Percentiles rank a stretch among this genome's conserved stretches.
Evolutionary conservation across 2,888 invertebrate species (phyloP).

Genomic region (Yponomeuta plumbellus): DNA sequence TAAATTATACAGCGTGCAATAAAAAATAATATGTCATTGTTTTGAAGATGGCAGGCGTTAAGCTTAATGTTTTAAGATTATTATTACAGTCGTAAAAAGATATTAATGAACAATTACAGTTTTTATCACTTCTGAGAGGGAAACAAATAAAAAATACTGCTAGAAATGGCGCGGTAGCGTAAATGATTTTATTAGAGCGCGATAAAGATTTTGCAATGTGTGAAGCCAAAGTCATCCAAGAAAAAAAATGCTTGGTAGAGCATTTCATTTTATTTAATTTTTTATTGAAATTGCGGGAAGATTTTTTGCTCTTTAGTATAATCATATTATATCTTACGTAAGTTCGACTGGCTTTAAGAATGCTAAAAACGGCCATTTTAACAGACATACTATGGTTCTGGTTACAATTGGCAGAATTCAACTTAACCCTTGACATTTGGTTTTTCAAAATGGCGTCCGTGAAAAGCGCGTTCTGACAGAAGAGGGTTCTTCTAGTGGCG

Average conservation of each 20-base stretch:
- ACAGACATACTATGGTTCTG: not conserved
- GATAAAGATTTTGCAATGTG: not conserved
- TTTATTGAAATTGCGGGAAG: no score
- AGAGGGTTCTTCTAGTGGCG: not conserved
- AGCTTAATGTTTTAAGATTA: not conserved
- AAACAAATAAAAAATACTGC: not conserved
- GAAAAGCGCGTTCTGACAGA: not conserved
- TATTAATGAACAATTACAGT: not conserved
- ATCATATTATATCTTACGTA: no score
- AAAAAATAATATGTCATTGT: conserved; percentile 2
- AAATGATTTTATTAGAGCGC: not conserved
- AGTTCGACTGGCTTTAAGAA: no score
- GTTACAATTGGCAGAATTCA: not conserved
- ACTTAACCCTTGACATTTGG: not conserved
- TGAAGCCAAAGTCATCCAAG: not conserved
- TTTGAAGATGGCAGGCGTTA: not conserved
- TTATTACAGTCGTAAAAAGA: not conserved
- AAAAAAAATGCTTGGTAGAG: no score
- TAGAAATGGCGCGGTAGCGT: not conserved
- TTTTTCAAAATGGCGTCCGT: not conserved
- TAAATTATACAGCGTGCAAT: not conserved
- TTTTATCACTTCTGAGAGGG: not conserved
- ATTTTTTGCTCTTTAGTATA: no score
- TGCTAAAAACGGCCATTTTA: no score
- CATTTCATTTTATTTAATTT: no score